Evolutionary conservation across 2,888 invertebrate species (phyloP), one percentile per base, ranked within the genome.

Genomic region (Drepanosiphum platanoidis): DNA sequence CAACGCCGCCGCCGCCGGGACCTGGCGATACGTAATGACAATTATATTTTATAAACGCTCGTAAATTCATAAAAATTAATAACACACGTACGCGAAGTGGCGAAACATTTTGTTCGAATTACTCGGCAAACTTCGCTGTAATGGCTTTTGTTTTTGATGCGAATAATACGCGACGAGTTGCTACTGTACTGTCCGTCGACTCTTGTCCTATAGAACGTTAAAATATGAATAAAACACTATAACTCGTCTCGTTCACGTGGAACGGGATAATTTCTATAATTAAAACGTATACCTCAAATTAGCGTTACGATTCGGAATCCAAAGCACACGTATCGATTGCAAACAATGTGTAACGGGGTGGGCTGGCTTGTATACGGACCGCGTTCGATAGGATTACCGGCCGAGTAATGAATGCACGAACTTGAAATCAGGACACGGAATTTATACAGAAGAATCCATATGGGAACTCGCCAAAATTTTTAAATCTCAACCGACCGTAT

Each of bases 391-490:
- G 39, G 64, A 64, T 64, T 30, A 30, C 30, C 30, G 22, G 22
- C 13, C 13, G 22, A 64, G 30, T 64, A 61, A 61, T 66, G 64
- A 64, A 66, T 42, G 78, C 32, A 42, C 15, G 22, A 78, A 78
- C 64, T 64, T 66, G 39, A 78, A 78, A 78, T 66, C 42, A 64
- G 42, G 64, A 42, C 64, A 78, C 11, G 64, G 13, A 78, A 52
- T 52, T 52, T 52, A 52, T 52, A 72, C 22, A 52, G 3, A 32
- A 58, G n/a, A n/a, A 64, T 18, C 39, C 30, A 30, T 39, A 78
- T 78, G 77, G 39, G 36, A 61, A 64, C 39, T 61, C 64, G 64
- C 77, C 64, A 78, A 78, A 18, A 22, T 64, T 64, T 30, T 42
- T 32, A 78, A 22, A 77, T 39, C 15, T 78, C 27, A 64, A 42